Evolutionary conservation across 2,797 vertebrate species (phyloP).

Genomic region (Crenichthys baileyi): DNA sequence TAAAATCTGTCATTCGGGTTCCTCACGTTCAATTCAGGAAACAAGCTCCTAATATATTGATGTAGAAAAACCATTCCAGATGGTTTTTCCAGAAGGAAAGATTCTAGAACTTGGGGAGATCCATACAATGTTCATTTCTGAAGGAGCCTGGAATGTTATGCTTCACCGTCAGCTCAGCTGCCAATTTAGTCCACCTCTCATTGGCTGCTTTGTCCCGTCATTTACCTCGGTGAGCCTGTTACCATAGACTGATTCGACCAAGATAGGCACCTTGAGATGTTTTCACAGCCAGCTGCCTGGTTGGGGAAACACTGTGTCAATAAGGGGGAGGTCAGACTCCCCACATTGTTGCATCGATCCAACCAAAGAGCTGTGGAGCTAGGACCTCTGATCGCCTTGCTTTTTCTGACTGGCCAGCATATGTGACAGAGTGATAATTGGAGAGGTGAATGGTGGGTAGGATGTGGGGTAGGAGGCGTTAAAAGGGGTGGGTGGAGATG

Average conservation of each 20-base stretch:
- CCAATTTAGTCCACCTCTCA: constrained; percentile 45
- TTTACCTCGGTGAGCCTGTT: constrained; percentile 52
- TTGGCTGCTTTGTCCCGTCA: constrained; percentile 56
- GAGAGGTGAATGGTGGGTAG: constrained; percentile 46
- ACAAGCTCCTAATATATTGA: neutral
- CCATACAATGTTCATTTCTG: neutral
- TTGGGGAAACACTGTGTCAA: constrained; percentile 5
- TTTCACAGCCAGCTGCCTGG: constrained; percentile 12
- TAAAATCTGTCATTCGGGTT: neutral
- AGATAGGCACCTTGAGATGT: constrained; percentile 11
- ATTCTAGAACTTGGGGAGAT: neutral
- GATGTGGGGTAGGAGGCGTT: constrained; percentile 20
- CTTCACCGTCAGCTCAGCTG: constrained; percentile 21
- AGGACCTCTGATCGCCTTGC: constrained; percentile 29
- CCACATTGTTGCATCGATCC: constrained; percentile 38
- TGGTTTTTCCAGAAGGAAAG: neutral
- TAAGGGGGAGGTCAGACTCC: constrained; percentile 28
- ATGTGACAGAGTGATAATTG: constrained; percentile 25
- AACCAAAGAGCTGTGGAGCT: constrained; percentile 56
- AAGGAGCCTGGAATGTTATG: neutral
- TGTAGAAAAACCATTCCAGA: constrained; percentile 8
- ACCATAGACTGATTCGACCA: neutral
- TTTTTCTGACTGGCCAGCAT: constrained; percentile 26
- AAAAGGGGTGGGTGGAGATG: constrained; percentile 47
- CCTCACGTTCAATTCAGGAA: neutral